Evolutionary conservation across 2,113 vertebrate species (phyloP), one percentile per base, ranked within the genome.

Genomic region (Larimichthys polyactis): DNA sequence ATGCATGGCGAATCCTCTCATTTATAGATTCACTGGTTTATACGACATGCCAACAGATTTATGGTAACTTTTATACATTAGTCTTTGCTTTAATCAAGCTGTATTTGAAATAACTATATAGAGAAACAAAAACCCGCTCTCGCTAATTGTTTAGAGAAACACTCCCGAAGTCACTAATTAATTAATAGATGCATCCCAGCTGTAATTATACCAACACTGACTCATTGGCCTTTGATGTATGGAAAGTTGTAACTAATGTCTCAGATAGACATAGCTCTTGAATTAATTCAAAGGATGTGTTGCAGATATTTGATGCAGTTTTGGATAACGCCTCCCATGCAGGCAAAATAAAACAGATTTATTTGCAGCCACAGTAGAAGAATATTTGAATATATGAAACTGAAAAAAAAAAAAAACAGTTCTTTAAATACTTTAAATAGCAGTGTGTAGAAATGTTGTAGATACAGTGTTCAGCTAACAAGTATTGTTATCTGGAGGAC

Each of bases 131-230:
- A 19, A 49, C 22, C 19, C 2, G 10, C 62, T 76, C 60, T 68
- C 3, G 2, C 63, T 69, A 71, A 88, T 67, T 75, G 51, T 86
- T 87, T 88, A 32, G 52, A 87, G 70, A 78, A 78, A 75, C 67
- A 89, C 40, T 78, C 79, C 75, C 24, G 60, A 75, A 83, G 88
- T 91, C 79, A 73, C 72, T 60, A 87, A 91, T 90, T 88, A 89
- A 79, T 75, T 69, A 89, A 87, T 73, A 81, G 76, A 87, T 78
- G 84, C 84, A 88, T 73, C 62, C 55, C 75, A 58, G 77, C 84
- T 87, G 87, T 90, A 89, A 92, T 91, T 89, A 92, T 72, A 87
- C 52, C 36, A 68, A 69, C 49, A 78, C 43, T 66, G 82, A 88
- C 60, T 86, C 86, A 75, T 19, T 85, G 87, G 80, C 85, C 84